These are phyloP conservation scores for Cancer borealis DNA, from an alignment of 2,888 invertebrate genomes.

Conservation along the genomic window DNA sequence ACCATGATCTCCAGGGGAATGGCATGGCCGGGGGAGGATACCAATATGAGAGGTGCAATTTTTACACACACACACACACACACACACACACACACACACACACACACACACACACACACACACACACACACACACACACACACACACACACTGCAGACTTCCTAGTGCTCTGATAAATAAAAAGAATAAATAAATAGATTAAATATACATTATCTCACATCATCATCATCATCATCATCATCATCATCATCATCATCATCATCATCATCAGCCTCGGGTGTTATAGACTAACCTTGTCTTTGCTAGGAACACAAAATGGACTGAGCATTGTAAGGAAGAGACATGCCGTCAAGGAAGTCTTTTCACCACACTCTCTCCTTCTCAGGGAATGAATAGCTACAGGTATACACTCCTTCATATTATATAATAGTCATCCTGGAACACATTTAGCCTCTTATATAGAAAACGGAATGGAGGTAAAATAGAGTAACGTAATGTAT, in stretches of 20 bases:
- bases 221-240: too few relatives aligned
- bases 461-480: not conserved
- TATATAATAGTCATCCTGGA: not conserved
- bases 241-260: too few relatives aligned
- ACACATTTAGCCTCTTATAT: not conserved
- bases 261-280: too few relatives aligned
- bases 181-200: not conserved
- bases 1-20: slow-evolving; percentile 32
- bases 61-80: slow-evolving; percentile 15
- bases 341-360: not conserved
- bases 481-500: not conserved
- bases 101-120: slow-evolving; percentile 20
- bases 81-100: slow-evolving; percentile 29
- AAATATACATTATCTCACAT: too few relatives aligned
- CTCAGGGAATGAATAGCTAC: not conserved
- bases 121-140: slow-evolving; percentile 3
- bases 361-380: not conserved
- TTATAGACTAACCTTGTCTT: not conserved
- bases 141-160: not conserved
- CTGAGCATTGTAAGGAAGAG: not conserved
- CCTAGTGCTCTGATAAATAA: not conserved
- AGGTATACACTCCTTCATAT: not conserved
- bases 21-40: not conserved
- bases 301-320: not conserved
- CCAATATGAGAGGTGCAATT: slow-evolving; percentile 12